These are phyloP conservation scores for Pectinophora gossypiella DNA, from an alignment of 1,140 invertebrate species.

Conservation along the genomic window DNA sequence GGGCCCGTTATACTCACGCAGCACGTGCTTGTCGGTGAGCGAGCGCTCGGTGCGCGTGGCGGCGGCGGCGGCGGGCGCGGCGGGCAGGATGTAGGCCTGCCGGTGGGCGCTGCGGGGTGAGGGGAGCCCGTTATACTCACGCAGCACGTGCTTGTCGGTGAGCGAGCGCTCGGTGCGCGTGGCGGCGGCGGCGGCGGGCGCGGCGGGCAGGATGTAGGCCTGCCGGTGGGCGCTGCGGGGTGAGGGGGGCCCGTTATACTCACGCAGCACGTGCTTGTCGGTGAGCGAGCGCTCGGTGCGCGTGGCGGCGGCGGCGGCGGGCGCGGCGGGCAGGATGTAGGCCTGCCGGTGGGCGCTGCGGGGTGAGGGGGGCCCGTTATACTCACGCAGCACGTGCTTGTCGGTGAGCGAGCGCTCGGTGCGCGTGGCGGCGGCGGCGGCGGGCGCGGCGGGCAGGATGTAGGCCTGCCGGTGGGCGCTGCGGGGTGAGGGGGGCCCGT, in stretches of 20 bases:
- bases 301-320: constrained; percentile 88
- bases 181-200: constrained; percentile 86
- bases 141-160: constrained; percentile 94
- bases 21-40: no score
- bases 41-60: no score
- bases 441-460: background rate
- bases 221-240: constrained; percentile 90
- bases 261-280: constrained; percentile 82
- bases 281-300: constrained; percentile 94
- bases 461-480: background rate
- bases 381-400: constrained; percentile 85
- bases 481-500: no score
- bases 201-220: constrained; percentile 92
- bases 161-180: constrained; percentile 96
- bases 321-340: constrained; percentile 91
- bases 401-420: no score
- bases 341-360: constrained; percentile 91
- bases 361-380: no score
- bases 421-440: no score
- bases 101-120: no score
- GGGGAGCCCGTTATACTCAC: constrained; percentile 74
- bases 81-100: background rate
- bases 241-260: no score
- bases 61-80: no score
- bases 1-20: no score